A percentile compares a stretch with the other conserved stretches of the same genome.
Evolutionary conservation across 2,113 vertebrate species (phyloP).

Genomic region (Collichthys lucidus): DNA sequence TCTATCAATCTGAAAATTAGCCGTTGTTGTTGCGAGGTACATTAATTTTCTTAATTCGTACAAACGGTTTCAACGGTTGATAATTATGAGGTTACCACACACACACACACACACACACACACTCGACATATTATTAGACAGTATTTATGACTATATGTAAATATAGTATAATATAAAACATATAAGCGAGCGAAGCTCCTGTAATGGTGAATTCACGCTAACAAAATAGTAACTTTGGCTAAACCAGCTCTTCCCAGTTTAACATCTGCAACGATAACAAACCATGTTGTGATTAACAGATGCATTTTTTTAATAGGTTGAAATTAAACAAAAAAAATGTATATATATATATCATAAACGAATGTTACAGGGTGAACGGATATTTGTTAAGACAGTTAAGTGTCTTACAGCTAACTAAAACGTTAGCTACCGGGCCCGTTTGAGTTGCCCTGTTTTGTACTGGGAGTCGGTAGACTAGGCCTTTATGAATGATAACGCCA

Average conservation of each 20-base stretch:
- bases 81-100: not conserved
- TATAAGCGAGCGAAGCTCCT: too few species aligned
- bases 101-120: not conserved
- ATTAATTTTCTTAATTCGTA: not conserved
- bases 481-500: conserved; percentile 48
- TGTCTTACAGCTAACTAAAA: conserved; percentile 20
- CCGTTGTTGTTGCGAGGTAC: too few species aligned
- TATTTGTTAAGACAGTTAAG: not conserved
- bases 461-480: conserved; percentile 49
- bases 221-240: not conserved
- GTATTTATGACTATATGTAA: too few species aligned
- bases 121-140: not conserved
- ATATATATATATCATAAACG: not conserved
- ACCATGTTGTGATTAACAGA: not conserved
- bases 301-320: not conserved
- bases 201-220: not conserved
- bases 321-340: not conserved
- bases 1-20: too few species aligned
- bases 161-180: too few species aligned
- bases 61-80: not conserved
- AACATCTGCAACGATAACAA: not conserved
- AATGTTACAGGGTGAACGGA: not conserved
- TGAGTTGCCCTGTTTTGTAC: conserved; percentile 39
- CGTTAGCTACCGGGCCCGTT: conserved; percentile 64
- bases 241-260: not conserved